Conservation (phyloP, 1,140 invertebrate genomes). For the Harpegnathos saltator region DNA sequence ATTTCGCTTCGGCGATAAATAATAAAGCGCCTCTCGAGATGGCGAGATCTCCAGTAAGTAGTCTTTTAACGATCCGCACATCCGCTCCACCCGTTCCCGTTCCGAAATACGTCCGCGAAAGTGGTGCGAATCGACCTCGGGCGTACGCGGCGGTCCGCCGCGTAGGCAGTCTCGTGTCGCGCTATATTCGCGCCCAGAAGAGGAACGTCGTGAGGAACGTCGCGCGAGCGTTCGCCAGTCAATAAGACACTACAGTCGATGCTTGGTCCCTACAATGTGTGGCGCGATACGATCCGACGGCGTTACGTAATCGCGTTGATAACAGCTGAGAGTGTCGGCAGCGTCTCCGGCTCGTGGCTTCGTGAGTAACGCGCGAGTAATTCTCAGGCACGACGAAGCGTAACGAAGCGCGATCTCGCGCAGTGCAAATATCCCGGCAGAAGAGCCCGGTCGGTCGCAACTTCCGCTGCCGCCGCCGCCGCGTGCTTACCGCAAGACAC, state of each 20-base stretch:
- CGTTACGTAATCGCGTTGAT: conserved; percentile 62
- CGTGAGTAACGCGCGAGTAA: conserved; percentile 7
- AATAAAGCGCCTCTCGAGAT: no score
- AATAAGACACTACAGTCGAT: conserved; percentile 49
- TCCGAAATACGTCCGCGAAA: no score
- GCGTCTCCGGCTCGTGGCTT: conserved; percentile 17
- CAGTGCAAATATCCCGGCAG: neutral
- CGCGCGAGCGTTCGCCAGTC: conserved; percentile 17
- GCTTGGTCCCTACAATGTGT: conserved; percentile 32
- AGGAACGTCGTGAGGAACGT: neutral
- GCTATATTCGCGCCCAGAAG: neutral
- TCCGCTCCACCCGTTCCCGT: no score
- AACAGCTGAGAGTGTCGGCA: conserved; percentile 20
- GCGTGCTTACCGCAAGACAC: neutral
- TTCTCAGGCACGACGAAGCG: conserved; percentile 5
- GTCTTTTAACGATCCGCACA: no score
- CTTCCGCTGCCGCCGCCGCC: no score
- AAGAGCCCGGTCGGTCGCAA: neutral
- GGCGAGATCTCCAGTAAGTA: no score
- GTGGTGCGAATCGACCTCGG: no score
- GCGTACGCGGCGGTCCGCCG: no score
- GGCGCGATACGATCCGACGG: conserved; percentile 9
- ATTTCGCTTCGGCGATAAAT: no score
- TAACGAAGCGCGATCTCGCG: conserved; percentile 17
- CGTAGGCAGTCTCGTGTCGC: neutral